Evolutionary conservation across 2,113 vertebrate genomes (phyloP).

Genomic region (Lepus timidus): DNA sequence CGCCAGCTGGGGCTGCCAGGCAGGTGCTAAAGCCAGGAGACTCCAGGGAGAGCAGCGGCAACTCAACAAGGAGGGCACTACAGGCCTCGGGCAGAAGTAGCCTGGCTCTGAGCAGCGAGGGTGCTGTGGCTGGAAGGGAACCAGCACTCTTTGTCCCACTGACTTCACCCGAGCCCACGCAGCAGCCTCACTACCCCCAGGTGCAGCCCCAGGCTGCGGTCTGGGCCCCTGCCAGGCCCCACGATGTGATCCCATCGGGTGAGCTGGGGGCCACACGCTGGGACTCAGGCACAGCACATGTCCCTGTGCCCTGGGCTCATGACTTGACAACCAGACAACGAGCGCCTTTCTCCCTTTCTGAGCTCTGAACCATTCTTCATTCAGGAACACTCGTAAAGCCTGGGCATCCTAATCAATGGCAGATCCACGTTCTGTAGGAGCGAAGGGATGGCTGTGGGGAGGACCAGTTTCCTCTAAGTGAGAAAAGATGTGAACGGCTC

Average conservation of each 20-base stretch:
- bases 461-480: constrained; percentile 64
- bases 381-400: constrained; percentile 65
- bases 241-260: constrained; percentile 75
- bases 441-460: constrained; percentile 36
- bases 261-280: constrained; percentile 77
- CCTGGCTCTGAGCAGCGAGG: background rate
- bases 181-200: constrained; percentile 46
- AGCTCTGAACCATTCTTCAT: constrained; percentile 71
- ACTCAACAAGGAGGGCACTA: constrained; percentile 27
- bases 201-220: constrained; percentile 47
- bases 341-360: constrained; percentile 60
- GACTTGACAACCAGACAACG: constrained; percentile 78
- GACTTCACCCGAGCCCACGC: background rate
- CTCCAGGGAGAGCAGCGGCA: constrained; percentile 66
- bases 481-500: constrained; percentile 71
- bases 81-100: background rate
- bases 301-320: constrained; percentile 74
- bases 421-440: constrained; percentile 38
- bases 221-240: constrained; percentile 65
- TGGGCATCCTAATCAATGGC: constrained; percentile 71
- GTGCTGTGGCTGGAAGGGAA: background rate
- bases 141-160: background rate
- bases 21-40: constrained; percentile 78
- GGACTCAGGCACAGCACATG: constrained; percentile 56
- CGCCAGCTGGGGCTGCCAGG: constrained; percentile 55